Conservation (phyloP, 2,113 vertebrate species). For the Henicopernis longicauda region DNA sequence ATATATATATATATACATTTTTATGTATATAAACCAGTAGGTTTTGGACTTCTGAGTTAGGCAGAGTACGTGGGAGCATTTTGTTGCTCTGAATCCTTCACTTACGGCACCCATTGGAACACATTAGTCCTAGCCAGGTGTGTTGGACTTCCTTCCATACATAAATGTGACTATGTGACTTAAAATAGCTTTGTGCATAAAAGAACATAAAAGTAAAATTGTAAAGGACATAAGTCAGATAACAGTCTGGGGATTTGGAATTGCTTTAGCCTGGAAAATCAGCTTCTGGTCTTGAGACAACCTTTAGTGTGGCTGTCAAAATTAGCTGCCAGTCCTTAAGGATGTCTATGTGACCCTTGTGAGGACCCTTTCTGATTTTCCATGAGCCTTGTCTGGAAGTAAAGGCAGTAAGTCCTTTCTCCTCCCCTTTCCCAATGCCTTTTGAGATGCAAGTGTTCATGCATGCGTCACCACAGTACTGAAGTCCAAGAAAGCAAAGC, state of each 20-base stretch:
- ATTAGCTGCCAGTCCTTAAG: background rate
- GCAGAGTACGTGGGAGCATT: background rate
- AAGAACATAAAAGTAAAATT: background rate
- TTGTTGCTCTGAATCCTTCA: background rate
- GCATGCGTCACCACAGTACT: background rate
- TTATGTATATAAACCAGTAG: background rate
- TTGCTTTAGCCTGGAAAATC: background rate
- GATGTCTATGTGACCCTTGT: background rate
- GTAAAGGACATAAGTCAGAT: background rate
- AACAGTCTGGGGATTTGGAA: background rate
- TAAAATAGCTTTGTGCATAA: background rate
- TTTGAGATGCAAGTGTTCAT: background rate
- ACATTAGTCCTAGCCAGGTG: accelerated
- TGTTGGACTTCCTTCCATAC: background rate
- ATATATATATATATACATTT: background rate
- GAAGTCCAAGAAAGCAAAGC: background rate
- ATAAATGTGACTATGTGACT: background rate
- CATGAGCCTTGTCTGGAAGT: background rate
- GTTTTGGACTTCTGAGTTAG: background rate
- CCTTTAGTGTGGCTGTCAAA: background rate
- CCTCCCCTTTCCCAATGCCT: background rate
- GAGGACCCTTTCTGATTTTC: background rate
- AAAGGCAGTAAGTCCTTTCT: background rate
- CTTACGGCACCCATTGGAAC: background rate
- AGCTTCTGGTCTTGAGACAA: background rate